Percentiles rank a stretch among this genome's conserved stretches.
phyloP scores from a whole-genome alignment of 2,797 vertebrate species.

The Coregonus sp. region DNA sequence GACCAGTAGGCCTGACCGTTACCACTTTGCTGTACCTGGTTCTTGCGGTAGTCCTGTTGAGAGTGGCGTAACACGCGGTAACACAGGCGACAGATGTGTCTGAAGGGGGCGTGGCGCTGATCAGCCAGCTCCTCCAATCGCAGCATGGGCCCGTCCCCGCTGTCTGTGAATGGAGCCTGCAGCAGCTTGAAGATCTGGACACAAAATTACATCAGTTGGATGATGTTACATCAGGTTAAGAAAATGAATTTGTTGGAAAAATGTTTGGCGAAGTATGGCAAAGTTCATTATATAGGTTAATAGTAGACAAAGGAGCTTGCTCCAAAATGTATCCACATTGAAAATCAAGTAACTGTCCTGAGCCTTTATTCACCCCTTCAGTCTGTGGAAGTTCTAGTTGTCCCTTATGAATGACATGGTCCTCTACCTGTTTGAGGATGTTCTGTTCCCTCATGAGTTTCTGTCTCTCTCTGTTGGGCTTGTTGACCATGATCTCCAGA shows the following conservation, averaged over 20 bases:
- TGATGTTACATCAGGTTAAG: neutral
- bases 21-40: conserved; percentile 81
- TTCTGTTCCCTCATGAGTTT: conserved; percentile 99
- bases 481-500: conserved; percentile 96
- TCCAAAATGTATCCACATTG: too few relatives aligned
- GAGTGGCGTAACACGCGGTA: conserved; percentile 96
- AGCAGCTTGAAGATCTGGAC: conserved; percentile 95
- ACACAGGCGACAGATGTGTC: conserved; percentile 96
- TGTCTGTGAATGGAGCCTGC: conserved; percentile 95
- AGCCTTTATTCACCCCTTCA: neutral
- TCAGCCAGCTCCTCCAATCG: conserved; percentile 94
- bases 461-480: conserved; percentile 94
- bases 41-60: conserved; percentile 98
- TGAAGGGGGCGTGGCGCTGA: conserved; percentile 94
- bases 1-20: neutral
- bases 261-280: too few relatives aligned
- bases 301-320: too few relatives aligned
- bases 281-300: too few relatives aligned
- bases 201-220: neutral
- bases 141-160: conserved; percentile 95
- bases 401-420: neutral
- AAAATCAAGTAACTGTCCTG: too few relatives aligned
- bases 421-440: conserved; percentile 92
- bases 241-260: neutral
- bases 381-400: neutral